phyloP scores from a whole-genome alignment of 2,888 invertebrate species.

The Drosophila emarginata region DNA sequence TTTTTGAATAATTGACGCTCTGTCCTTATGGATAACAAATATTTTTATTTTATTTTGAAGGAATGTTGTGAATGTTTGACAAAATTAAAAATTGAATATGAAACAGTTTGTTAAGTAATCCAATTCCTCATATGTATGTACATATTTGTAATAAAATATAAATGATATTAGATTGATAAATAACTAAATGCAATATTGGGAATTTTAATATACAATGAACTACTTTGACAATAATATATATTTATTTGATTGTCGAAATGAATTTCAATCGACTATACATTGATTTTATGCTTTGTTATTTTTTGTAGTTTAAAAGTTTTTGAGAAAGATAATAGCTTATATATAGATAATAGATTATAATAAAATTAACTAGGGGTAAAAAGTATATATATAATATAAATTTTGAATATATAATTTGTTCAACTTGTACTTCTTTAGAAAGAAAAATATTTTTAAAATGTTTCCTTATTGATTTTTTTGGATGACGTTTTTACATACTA shows the following conservation, averaged over 20 bases:
- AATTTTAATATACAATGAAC: neutral
- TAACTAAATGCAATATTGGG: neutral
- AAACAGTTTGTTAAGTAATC: neutral
- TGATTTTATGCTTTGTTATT: neutral
- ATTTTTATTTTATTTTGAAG: conserved; percentile 16
- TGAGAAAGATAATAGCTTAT: too few relatives aligned
- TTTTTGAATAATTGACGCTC: conserved; percentile 64
- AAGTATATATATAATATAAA: too few relatives aligned
- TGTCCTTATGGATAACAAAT: conserved; percentile 8
- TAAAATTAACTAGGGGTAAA: too few relatives aligned
- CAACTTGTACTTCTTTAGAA: too few relatives aligned
- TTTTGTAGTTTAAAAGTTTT: too few relatives aligned
- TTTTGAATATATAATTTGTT: too few relatives aligned
- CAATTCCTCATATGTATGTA: neutral
- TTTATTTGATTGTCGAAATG: neutral
- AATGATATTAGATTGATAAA: neutral
- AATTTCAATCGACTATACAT: neutral
- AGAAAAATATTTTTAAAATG: too few relatives aligned
- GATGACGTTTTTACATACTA: too few relatives aligned
- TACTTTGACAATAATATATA: neutral
- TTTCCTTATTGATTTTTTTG: too few relatives aligned
- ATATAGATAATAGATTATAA: too few relatives aligned
- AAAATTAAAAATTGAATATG: conserved; percentile 15
- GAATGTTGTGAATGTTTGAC: conserved; percentile 12
- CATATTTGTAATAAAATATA: neutral